Percentiles rank a stretch among this genome's conserved stretches.
phyloP scores from a whole-genome alignment of 2,797 vertebrate species.

The Pantherophis alleghaniensis region DNA sequence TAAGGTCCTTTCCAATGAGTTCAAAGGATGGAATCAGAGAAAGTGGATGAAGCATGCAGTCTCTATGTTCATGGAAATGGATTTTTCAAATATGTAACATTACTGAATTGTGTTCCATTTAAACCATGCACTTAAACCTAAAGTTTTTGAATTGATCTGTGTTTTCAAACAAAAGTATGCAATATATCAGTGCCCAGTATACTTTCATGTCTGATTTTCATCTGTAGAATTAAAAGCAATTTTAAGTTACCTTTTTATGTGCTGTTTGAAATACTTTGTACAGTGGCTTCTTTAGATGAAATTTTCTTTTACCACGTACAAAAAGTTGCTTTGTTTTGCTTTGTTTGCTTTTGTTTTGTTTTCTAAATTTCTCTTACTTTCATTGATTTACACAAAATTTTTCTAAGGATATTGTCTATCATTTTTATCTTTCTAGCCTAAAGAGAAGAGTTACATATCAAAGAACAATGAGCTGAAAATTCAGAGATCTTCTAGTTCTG shows the following conservation, averaged over 20 bases:
- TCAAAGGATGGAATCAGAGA: background rate
- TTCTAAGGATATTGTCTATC: conserved; percentile 25
- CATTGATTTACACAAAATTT: conserved; percentile 33
- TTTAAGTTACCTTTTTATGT: conserved; percentile 52
- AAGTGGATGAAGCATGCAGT: background rate
- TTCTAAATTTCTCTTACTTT: conserved; percentile 46
- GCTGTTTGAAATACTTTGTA: conserved; percentile 53
- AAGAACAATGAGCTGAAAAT: conserved; percentile 70
- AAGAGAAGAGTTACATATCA: conserved; percentile 60
- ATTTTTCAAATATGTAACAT: background rate
- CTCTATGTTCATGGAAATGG: background rate
- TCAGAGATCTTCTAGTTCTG: conserved; percentile 84
- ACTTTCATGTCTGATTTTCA: conserved; percentile 53
- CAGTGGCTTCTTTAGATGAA: conserved; percentile 51
- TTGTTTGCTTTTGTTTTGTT: background rate
- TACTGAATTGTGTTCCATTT: background rate
- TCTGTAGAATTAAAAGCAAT: conserved; percentile 57
- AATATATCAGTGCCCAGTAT: background rate
- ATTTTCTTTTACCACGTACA: conserved; percentile 45
- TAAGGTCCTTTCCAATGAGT: background rate
- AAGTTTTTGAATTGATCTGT: background rate
- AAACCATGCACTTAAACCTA: background rate
- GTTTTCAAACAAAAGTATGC: background rate
- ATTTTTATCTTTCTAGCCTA: conserved; percentile 68
- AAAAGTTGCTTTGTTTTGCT: conserved; percentile 14